These are phyloP conservation scores for Myiothlypis coronata DNA, from an alignment of 2,797 vertebrate species.

Conservation along the genomic window DNA sequence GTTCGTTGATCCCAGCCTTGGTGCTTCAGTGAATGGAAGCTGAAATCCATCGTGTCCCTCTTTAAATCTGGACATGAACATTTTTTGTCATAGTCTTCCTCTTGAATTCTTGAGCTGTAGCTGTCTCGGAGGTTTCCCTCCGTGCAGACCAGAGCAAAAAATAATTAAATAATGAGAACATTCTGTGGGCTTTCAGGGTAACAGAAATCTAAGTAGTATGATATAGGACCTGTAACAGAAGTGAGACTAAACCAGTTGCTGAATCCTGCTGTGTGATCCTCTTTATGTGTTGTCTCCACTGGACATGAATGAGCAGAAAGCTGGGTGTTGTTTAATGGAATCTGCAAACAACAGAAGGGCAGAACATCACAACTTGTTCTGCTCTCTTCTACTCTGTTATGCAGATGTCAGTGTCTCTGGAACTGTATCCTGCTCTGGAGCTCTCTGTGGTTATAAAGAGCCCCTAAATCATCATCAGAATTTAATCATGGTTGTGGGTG, in stretches of 20 bases:
- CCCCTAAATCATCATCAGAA: not conserved
- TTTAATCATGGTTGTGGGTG: not conserved
- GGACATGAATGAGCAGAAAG: not conserved
- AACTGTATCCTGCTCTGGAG: not conserved
- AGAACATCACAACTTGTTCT: not conserved
- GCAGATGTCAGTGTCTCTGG: not conserved
- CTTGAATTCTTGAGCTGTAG: not conserved
- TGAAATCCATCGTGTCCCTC: not conserved
- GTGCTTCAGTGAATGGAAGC: not conserved
- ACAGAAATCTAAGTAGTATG: not conserved
- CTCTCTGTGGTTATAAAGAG: not conserved
- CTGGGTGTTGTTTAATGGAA: not conserved
- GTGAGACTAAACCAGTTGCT: not conserved
- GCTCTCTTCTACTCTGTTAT: not conserved
- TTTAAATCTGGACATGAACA: not conserved
- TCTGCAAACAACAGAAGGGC: not conserved
- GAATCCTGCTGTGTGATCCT: not conserved
- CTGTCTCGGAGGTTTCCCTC: not conserved
- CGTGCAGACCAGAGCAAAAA: not conserved
- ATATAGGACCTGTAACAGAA: not conserved
- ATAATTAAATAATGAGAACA: not conserved
- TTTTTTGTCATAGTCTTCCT: not conserved
- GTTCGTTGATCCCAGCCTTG: not conserved
- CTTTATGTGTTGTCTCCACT: not conserved
- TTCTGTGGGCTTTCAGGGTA: not conserved